Evolutionary conservation across 2,797 vertebrate species (phyloP), one percentile per base, ranked within the genome.

Genomic region (Sciaenops ocellatus): DNA sequence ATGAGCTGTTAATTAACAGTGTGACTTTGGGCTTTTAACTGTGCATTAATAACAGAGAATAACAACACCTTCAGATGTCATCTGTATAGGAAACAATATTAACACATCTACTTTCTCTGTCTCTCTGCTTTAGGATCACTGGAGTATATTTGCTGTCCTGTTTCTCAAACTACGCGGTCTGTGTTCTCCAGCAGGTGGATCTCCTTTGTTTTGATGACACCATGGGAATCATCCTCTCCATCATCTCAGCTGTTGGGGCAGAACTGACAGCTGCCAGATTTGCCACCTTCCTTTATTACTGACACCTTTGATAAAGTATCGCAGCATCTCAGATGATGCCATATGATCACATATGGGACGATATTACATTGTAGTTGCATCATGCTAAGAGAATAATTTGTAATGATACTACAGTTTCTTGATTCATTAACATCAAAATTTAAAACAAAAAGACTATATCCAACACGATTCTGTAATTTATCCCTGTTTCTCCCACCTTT

Each of bases 181-280:
- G 88, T 8, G 44, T 89, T 56, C 72, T 77, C 12, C 86, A 84
- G 74, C 85, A 88, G 38, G 80, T 92, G 38, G 73, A 91, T 73
- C 87, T 84, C 63, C 82, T 86, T 75, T 86, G 79, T 41, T 67
- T 72, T 66, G 73, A 42, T 56, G 80, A 85, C 48, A 81, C 61
- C 44, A 63, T 84, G 69, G 87, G 90, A 38, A 73, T 91, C 17
- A n/a, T 90, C 48, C 85, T 92, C 41, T 72, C 69, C 2, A 66
- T 87, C 17, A 70, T 90, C 69, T 90, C 85, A n/a, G 56, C 83
- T 55, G 73, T 73, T 56, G 88, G 88, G 17, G 89, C 86, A 24
- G 55, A 61, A 41, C 60, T 90, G 48, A 92, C 92, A 34, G 50
- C 76, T 5, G 77, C 78, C 13, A 76, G 83, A 54, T 81, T 90